phyloP scores from a whole-genome alignment of 2,888 invertebrate species.

The Oscheius myriophilus region DNA sequence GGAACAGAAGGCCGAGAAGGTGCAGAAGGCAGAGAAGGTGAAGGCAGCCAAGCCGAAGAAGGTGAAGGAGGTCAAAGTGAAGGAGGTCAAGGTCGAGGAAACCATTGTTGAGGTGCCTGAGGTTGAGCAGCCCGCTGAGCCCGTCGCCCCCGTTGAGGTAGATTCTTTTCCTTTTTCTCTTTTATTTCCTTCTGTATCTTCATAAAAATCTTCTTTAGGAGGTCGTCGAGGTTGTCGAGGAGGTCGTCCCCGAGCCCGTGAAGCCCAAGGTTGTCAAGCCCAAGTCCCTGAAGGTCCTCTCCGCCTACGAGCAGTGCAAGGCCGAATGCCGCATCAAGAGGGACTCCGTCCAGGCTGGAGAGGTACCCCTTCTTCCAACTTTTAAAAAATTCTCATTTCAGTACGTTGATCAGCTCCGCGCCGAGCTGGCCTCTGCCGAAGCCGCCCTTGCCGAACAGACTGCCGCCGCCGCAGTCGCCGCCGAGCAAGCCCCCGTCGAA shows the following conservation, averaged over 20 bases:
- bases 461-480: slow-evolving; percentile 30
- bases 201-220: neutral
- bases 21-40: slow-evolving; percentile 37
- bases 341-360: slow-evolving; percentile 56
- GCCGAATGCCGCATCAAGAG: slow-evolving; percentile 62
- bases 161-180: neutral
- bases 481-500: slow-evolving; percentile 16
- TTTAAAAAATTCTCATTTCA: slow-evolving; percentile 30
- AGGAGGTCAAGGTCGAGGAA: neutral
- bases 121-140: neutral
- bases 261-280: slow-evolving; percentile 41
- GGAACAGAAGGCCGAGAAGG: slow-evolving; percentile 35
- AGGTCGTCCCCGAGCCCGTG: slow-evolving; percentile 14
- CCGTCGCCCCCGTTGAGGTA: neutral
- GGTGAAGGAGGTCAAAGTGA: slow-evolving; percentile 16
- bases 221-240: slow-evolving; percentile 1
- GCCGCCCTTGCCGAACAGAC: slow-evolving; percentile 49
- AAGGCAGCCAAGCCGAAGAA: slow-evolving; percentile 15
- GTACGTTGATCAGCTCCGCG: slow-evolving; percentile 61
- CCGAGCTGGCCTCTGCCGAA: slow-evolving; percentile 59
- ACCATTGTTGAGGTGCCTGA: neutral
- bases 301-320: slow-evolving; percentile 65
- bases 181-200: neutral
- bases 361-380: slow-evolving; percentile 35
- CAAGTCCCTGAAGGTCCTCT: slow-evolving; percentile 51